Percentiles rank a stretch among this genome's conserved stretches.
phyloP scores from a whole-genome alignment of 2,888 invertebrate species.

The Pristionchus maxplancki region DNA sequence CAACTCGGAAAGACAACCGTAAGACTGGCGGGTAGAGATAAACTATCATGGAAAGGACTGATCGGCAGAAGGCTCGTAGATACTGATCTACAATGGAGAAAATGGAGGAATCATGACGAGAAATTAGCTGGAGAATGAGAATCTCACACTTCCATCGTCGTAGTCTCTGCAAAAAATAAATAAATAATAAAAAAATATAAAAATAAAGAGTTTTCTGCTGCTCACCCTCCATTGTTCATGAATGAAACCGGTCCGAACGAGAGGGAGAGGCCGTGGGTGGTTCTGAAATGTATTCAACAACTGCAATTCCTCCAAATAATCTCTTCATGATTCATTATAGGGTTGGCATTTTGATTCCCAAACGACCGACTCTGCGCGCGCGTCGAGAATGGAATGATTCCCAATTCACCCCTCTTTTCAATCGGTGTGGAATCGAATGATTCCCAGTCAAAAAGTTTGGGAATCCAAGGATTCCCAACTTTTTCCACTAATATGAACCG shows the following conservation, averaged over 20 bases:
- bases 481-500: too few species aligned
- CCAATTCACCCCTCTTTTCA: too few species aligned
- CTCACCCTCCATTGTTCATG: slow-evolving; percentile 7
- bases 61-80: not conserved
- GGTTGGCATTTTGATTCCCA: too few species aligned
- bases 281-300: not conserved
- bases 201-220: not conserved
- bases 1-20: too few species aligned
- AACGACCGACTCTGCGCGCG: too few species aligned
- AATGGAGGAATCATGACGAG: not conserved
- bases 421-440: too few species aligned
- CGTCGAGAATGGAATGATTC: too few species aligned
- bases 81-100: not conserved
- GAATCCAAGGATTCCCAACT: too few species aligned
- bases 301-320: too few species aligned
- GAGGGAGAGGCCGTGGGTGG: not conserved
- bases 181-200: not conserved
- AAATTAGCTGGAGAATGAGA: not conserved
- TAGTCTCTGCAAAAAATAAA: not conserved
- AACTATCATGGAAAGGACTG: not conserved
- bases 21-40: too few species aligned
- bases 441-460: too few species aligned
- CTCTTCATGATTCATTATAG: too few species aligned
- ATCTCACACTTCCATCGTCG: not conserved
- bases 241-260: not conserved